These are phyloP conservation scores for Pycnonotus jocosus DNA, from an alignment of 2,113 vertebrate species.

Conservation along the genomic window DNA sequence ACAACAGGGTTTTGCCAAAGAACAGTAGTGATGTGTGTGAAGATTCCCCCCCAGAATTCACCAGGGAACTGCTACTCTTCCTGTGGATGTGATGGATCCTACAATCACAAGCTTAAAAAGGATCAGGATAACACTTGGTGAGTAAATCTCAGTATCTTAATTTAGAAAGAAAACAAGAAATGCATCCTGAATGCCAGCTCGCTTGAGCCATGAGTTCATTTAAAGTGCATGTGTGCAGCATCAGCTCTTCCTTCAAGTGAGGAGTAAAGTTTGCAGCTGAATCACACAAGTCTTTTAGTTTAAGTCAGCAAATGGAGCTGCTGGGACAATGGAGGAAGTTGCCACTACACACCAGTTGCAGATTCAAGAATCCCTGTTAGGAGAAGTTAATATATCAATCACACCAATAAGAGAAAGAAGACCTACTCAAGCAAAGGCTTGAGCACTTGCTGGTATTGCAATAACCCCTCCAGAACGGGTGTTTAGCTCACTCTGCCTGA, in stretches of 20 bases:
- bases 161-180: background rate
- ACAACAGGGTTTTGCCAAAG: background rate
- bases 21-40: background rate
- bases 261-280: background rate
- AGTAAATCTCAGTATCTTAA: background rate
- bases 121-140: background rate
- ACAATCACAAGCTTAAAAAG: background rate
- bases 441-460: background rate
- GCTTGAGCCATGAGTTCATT: background rate
- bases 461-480: background rate
- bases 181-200: background rate
- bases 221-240: rapidly evolving
- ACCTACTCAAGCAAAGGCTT: background rate
- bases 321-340: background rate
- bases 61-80: background rate
- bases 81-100: background rate
- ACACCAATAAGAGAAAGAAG: background rate
- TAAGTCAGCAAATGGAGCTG: background rate
- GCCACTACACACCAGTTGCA: background rate
- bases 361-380: background rate
- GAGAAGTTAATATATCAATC: background rate
- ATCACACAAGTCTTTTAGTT: background rate
- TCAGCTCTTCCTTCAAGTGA: background rate
- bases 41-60: background rate
- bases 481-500: background rate